Conservation (phyloP, 2,888 invertebrate genomes). For the Limulus polyphemus region DNA sequence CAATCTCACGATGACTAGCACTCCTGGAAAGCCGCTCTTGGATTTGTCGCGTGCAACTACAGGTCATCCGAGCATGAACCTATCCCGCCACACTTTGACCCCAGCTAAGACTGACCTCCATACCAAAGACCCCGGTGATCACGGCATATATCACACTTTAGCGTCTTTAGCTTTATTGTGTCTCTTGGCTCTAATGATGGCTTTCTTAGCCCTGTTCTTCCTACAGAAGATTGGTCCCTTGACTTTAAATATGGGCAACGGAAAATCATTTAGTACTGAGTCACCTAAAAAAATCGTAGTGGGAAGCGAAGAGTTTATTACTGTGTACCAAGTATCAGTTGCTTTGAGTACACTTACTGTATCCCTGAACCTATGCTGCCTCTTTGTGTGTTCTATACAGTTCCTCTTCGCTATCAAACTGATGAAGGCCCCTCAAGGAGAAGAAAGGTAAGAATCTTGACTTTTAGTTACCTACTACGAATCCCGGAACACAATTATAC, state of each 20-base stretch:
- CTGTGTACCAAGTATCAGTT: slow-evolving; percentile 81
- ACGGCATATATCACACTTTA: slow-evolving; percentile 60
- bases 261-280: too few relatives aligned
- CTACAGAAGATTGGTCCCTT: slow-evolving; percentile 59
- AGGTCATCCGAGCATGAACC: slow-evolving; percentile 5
- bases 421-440: slow-evolving; percentile 68
- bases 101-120: too few relatives aligned
- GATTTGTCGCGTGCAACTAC: slow-evolving; percentile 12
- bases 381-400: slow-evolving; percentile 85
- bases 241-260: too few relatives aligned
- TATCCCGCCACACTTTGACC: too few relatives aligned
- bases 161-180: slow-evolving; percentile 73
- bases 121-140: too few relatives aligned
- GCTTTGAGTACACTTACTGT: slow-evolving; percentile 77
- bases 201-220: slow-evolving; percentile 68
- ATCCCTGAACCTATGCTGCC: slow-evolving; percentile 75
- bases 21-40: slow-evolving; percentile 9
- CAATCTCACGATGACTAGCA: slow-evolving; percentile 19
- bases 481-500: too few relatives aligned
- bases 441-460: slow-evolving; percentile 46
- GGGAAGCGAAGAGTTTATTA: slow-evolving; percentile 64
- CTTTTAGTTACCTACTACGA: neutral
- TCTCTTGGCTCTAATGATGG: slow-evolving; percentile 68
- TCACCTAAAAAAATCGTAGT: slow-evolving; percentile 37
- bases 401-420: slow-evolving; percentile 86